These are phyloP conservation scores for Phrynosoma platyrhinos DNA, from an alignment of 2,113 vertebrate species.

Conservation along the genomic window DNA sequence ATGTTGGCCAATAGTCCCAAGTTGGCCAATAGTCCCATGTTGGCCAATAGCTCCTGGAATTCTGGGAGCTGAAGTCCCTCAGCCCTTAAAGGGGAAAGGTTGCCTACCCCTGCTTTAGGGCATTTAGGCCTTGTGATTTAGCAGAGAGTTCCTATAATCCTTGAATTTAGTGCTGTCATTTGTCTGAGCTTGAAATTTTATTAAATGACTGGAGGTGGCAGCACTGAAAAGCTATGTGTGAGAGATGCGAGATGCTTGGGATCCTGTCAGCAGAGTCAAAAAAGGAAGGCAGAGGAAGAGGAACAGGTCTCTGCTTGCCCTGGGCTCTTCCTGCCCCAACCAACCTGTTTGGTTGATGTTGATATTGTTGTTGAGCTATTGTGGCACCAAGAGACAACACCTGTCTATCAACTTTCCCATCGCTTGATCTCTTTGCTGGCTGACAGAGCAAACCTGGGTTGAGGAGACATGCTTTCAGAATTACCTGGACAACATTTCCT, in stretches of 20 bases:
- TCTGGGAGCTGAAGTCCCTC: too few relatives aligned
- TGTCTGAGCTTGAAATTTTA: not conserved
- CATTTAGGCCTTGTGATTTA: too few relatives aligned
- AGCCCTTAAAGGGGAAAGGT: too few relatives aligned
- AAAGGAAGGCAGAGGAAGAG: not conserved
- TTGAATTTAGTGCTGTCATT: not conserved
- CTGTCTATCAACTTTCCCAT: slow-evolving; percentile 39
- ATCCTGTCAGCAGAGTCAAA: slow-evolving; percentile 2
- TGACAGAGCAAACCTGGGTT: slow-evolving; percentile 1
- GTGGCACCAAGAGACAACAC: slow-evolving; percentile 30
- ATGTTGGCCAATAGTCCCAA: too few relatives aligned
- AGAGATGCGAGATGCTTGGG: not conserved
- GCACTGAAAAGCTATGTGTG: not conserved
- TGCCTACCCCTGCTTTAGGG: too few relatives aligned
- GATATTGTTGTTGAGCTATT: slow-evolving; percentile 16
- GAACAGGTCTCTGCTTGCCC: slow-evolving; percentile 15
- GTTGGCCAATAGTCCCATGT: too few relatives aligned
- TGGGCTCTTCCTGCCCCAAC: slow-evolving; percentile 3
- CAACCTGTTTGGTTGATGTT: slow-evolving; percentile 25
- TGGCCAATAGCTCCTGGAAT: too few relatives aligned
- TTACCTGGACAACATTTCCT: not conserved
- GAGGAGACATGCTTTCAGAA: slow-evolving; percentile 17
- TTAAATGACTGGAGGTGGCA: not conserved
- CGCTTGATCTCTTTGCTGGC: slow-evolving; percentile 22
- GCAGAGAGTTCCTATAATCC: too few relatives aligned